Conservation (phyloP, 2,113 vertebrate species). For the Rattus norvegicus region GRCr8 NC_086022.1:109405501-109406000, state of each 20-base stretch:
- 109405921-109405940: neutral
- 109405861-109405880: neutral
- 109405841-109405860: neutral
- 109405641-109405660: neutral
- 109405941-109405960: neutral
- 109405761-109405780: neutral
- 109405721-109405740: neutral
- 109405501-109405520: neutral
- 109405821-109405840: neutral
- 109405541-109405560: neutral
- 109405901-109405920: neutral
- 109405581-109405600: neutral
- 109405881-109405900: neutral
- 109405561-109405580: neutral
- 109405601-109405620: too few species aligned
- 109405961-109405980: neutral
- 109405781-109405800: neutral
- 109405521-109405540: neutral
- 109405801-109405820: neutral
- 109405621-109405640: too few species aligned
- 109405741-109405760: neutral
- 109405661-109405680: neutral
- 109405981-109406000: neutral
- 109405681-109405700: neutral
- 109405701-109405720: neutral